phyloP scores from a whole-genome alignment of 2,888 invertebrate genomes.

The Trachelus iudaicus region DNA sequence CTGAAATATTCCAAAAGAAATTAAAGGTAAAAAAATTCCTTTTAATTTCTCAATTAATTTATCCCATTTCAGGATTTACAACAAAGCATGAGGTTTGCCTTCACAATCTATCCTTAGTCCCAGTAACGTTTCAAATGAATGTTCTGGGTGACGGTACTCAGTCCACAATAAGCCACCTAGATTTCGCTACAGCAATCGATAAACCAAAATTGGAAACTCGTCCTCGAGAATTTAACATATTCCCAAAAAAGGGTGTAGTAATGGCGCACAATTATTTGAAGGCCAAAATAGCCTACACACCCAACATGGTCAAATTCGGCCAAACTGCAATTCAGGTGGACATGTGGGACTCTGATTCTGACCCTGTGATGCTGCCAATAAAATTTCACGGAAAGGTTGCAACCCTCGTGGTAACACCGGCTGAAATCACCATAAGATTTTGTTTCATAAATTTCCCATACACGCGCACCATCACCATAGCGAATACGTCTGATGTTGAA shows the following conservation, averaged over 20 bases:
- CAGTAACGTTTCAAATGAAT: slow-evolving; percentile 68
- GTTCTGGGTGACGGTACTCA: slow-evolving; percentile 70
- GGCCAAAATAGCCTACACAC: slow-evolving; percentile 62
- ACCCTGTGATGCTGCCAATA: slow-evolving; percentile 69
- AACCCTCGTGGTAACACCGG: slow-evolving; percentile 65
- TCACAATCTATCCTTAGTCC: slow-evolving; percentile 70
- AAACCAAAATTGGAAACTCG: slow-evolving; percentile 66
- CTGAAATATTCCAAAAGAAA: background rate
- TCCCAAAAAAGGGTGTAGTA: slow-evolving; percentile 67
- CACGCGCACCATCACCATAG: slow-evolving; percentile 65
- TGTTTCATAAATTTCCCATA: slow-evolving; percentile 73
- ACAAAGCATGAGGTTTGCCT: slow-evolving; percentile 66
- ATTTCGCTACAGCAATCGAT: slow-evolving; percentile 64
- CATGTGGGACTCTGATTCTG: slow-evolving; percentile 71
- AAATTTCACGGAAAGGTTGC: slow-evolving; percentile 69
- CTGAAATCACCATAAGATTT: slow-evolving; percentile 69
- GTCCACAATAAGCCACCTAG: slow-evolving; percentile 66
- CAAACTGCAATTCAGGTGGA: slow-evolving; percentile 68
- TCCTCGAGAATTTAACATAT: slow-evolving; percentile 70
- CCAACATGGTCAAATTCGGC: slow-evolving; percentile 68
- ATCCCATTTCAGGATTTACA: slow-evolving; percentile 65
- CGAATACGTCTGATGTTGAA: slow-evolving; percentile 66
- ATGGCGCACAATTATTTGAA: slow-evolving; percentile 65
- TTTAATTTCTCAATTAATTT: slow-evolving; percentile 9
- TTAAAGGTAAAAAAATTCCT: too few species aligned